phyloP scores from a whole-genome alignment of 2,113 vertebrate species.

The Microtus montanus region DNA sequence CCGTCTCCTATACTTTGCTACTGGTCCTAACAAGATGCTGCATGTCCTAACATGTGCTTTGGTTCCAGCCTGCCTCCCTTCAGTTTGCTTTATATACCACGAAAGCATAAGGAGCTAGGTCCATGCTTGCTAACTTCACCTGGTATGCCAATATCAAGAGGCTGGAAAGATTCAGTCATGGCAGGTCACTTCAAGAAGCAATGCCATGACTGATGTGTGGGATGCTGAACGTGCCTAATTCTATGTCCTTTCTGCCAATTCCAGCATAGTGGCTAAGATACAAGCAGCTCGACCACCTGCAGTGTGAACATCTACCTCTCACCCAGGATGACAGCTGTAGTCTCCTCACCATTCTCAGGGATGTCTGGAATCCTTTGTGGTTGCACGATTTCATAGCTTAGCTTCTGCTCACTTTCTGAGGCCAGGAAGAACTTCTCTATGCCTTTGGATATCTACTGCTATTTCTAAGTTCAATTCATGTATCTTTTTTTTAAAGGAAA shows the following conservation, averaged over 20 bases:
- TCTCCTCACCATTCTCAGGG: background rate
- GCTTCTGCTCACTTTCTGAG: background rate
- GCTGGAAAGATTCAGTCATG: background rate
- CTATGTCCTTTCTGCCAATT: background rate
- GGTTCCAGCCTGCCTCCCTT: background rate
- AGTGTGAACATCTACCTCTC: background rate
- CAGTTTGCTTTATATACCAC: background rate
- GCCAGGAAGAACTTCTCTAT: background rate
- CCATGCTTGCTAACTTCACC: background rate
- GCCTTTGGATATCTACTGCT: background rate
- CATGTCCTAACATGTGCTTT: background rate
- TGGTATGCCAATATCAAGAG: background rate
- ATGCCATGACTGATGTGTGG: background rate
- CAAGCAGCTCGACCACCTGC: background rate
- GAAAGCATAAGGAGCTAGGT: background rate
- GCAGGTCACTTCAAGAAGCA: background rate
- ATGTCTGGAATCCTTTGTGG: background rate
- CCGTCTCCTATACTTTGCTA: background rate
- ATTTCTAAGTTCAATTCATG: background rate
- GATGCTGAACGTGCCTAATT: too few relatives aligned
- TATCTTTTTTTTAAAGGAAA: background rate
- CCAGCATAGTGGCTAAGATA: background rate
- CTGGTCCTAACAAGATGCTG: background rate
- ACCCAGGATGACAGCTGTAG: background rate
- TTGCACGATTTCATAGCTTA: background rate